phyloP scores from a whole-genome alignment of 1,140 invertebrate species.

The Pissodes strobi region DNA sequence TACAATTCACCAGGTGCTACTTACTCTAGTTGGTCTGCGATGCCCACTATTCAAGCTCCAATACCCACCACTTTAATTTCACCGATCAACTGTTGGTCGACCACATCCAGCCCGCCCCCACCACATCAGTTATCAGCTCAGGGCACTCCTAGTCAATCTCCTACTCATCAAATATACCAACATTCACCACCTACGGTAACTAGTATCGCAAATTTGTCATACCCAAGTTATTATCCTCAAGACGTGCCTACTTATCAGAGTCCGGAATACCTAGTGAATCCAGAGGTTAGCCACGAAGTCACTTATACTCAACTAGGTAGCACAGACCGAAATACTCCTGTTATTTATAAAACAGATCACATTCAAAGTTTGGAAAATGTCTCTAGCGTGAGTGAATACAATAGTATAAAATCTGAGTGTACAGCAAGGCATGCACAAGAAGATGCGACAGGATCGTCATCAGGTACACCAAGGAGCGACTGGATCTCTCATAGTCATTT shows the following conservation, averaged over 20 bases:
- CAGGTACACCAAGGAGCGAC: constrained; percentile 39
- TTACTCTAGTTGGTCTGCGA: constrained; percentile 50
- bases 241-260: constrained; percentile 50
- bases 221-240: constrained; percentile 52
- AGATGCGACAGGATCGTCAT: constrained; percentile 39
- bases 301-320: constrained; percentile 45
- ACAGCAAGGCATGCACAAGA: constrained; percentile 23
- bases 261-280: constrained; percentile 47
- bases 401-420: constrained; percentile 23
- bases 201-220: constrained; percentile 53
- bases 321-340: constrained; percentile 34
- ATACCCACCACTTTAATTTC: constrained; percentile 47
- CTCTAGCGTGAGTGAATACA: constrained; percentile 35
- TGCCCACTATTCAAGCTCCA: constrained; percentile 49
- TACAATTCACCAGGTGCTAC: constrained; percentile 45
- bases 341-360: constrained; percentile 44
- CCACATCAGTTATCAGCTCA: constrained; percentile 50
- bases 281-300: constrained; percentile 42
- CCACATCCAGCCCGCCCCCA: constrained; percentile 52
- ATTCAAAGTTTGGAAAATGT: constrained; percentile 16
- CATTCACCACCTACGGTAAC: constrained; percentile 41
- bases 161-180: constrained; percentile 53
- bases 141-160: constrained; percentile 51
- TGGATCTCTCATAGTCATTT: constrained; percentile 42
- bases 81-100: constrained; percentile 53